Conservation (phyloP, 2,113 vertebrate species). For the Aviceda subcristata region DNA sequence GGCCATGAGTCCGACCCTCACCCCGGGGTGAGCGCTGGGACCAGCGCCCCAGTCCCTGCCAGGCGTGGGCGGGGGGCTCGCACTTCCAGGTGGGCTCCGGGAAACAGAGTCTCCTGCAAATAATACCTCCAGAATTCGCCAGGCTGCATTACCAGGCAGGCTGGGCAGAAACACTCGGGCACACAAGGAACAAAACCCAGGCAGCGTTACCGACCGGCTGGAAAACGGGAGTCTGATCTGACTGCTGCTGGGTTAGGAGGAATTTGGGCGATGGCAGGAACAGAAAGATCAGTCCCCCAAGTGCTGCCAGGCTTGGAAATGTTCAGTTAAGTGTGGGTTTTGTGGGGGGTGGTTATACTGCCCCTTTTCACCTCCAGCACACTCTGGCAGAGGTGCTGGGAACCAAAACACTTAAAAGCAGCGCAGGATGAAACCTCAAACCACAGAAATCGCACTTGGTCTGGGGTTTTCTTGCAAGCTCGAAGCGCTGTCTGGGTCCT, state of each 20-base stretch:
- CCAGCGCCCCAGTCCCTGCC: not conserved
- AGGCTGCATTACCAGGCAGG: not conserved
- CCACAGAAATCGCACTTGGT: conserved; percentile 14
- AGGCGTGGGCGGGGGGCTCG: rapidly evolving
- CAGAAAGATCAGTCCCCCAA: not conserved
- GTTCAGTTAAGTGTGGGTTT: conserved; percentile 47
- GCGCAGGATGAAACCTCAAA: conserved; percentile 50
- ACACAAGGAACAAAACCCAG: not conserved
- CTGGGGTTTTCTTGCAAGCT: conserved; percentile 39
- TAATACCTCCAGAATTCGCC: not conserved
- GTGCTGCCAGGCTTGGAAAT: conserved; percentile 26
- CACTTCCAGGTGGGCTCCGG: not conserved
- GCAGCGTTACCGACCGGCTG: rapidly evolving
- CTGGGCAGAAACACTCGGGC: not conserved
- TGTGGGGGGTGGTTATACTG: conserved; percentile 48
- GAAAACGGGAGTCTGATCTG: not conserved
- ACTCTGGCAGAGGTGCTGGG: conserved; percentile 38
- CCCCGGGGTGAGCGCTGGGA: rapidly evolving
- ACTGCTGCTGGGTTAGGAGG: not conserved
- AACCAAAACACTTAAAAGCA: conserved; percentile 31
- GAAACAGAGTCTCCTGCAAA: not conserved
- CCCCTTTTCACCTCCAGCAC: conserved; percentile 30
- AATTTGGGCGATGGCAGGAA: not conserved
- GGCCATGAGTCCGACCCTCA: not conserved
- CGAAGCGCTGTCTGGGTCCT: not conserved